phyloP scores from a whole-genome alignment of 2,888 invertebrate genomes.

The Zygogramma bicolorata region DNA sequence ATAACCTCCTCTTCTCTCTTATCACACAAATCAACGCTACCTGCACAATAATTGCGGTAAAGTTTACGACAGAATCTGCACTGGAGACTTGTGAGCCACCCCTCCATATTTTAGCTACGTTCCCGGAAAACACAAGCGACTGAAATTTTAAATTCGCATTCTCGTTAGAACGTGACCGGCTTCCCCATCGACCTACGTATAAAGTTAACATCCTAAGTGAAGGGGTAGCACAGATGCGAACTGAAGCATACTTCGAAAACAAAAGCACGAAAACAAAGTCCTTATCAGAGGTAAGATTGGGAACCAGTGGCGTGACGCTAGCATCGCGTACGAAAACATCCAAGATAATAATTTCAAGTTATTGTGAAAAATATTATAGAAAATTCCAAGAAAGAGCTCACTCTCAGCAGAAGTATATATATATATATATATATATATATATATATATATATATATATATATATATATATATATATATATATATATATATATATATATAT shows the following conservation, averaged over 20 bases:
- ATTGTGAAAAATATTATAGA: too few relatives aligned
- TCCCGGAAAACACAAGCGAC: conserved; percentile 55
- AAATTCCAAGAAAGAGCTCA: too few relatives aligned
- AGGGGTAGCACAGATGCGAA: conserved; percentile 42
- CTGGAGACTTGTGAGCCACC: conserved; percentile 24
- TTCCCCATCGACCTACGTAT: conserved; percentile 36
- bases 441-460: too few relatives aligned
- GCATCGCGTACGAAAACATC: not conserved
- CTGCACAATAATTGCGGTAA: conserved; percentile 28
- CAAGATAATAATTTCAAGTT: not conserved
- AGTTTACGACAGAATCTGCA: conserved; percentile 32
- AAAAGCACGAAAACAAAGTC: conserved; percentile 58
- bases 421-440: too few relatives aligned
- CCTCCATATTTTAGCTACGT: conserved; percentile 56
- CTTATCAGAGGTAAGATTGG: conserved; percentile 42
- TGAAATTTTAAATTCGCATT: conserved; percentile 54
- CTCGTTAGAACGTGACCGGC: conserved; percentile 51
- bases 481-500: too few relatives aligned
- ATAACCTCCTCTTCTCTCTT: not conserved
- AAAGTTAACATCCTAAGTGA: conserved; percentile 32
- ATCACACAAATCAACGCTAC: not conserved
- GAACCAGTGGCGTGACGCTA: not conserved
- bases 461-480: too few relatives aligned
- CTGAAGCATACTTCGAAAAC: conserved; percentile 51
- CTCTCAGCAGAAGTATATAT: too few relatives aligned